These are phyloP conservation scores for Dichetophora obliterata DNA, from an alignment of 2,888 invertebrate genomes.

Conservation along the genomic window DNA sequence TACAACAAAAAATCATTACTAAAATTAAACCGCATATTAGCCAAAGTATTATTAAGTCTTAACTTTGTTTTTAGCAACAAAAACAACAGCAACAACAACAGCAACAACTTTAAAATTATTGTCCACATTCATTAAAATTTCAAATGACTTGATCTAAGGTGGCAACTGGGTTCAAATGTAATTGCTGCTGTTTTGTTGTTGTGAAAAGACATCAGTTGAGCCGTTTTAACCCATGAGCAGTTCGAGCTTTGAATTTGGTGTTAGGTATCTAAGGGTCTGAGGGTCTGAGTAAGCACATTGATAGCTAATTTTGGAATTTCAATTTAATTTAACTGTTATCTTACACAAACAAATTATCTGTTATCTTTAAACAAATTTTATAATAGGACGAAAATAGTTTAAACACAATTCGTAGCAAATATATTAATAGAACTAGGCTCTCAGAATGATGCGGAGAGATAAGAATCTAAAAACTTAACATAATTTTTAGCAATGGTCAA, in stretches of 20 bases:
- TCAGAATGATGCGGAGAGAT: no score
- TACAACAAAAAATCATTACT: neutral
- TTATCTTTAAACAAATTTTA: no score
- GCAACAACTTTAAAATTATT: neutral
- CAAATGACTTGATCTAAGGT: constrained; percentile 3
- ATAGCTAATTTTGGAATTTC: no score
- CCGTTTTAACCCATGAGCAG: neutral
- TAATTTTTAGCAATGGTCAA: no score
- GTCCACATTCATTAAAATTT: constrained; percentile 1
- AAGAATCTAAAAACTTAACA: no score
- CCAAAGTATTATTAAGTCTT: constrained; percentile 18
- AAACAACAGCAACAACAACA: neutral
- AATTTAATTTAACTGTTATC: no score
- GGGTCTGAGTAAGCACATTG: no score
- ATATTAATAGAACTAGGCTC: no score
- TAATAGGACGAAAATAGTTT: no score
- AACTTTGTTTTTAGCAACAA: neutral
- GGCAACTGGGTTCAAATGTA: constrained; percentile 12
- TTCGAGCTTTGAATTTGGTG: neutral
- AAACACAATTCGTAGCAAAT: no score
- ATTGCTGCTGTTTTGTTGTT: neutral
- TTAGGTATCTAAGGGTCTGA: no score
- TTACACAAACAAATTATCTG: no score
- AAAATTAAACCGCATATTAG: neutral
- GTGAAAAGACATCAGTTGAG: neutral